Percentiles rank a stretch among this genome's conserved stretches.
phyloP scores from a whole-genome alignment of 64 coral and sea anemone genomes.

The Dendronephthya gigantea region DNA sequence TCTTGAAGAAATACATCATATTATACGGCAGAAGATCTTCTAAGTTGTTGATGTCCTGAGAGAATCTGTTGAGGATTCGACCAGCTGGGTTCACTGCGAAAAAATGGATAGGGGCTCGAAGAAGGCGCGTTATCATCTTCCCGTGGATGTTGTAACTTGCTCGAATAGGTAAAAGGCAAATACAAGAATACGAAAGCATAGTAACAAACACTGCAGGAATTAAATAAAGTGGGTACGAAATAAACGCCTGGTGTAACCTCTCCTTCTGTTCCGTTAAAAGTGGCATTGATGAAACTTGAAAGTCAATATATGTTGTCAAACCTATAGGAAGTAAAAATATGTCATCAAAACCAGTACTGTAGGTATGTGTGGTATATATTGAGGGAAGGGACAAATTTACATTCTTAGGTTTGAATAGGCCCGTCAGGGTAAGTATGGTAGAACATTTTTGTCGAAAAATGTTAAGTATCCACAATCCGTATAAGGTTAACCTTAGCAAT shows the following conservation, averaged over 20 bases:
- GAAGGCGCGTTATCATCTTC: conserved; percentile 30
- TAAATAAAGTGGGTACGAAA: background rate
- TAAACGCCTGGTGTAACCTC: background rate
- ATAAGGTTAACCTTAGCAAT: no score
- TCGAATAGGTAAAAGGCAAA: conserved; percentile 10
- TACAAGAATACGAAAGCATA: background rate
- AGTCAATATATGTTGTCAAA: background rate
- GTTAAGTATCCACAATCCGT: no score
- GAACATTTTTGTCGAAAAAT: no score
- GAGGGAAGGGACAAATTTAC: no score
- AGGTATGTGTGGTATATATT: no score
- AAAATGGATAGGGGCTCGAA: conserved; percentile 41
- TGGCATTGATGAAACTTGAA: background rate
- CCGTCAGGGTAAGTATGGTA: no score
- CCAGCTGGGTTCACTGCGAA: conserved; percentile 48
- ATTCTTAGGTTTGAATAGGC: no score
- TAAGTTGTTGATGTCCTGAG: conserved; percentile 43
- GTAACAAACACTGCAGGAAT: background rate
- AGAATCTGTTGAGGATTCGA: conserved; percentile 56
- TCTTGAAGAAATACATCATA: conserved; percentile 13
- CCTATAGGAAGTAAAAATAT: background rate
- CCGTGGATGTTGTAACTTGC: conserved; percentile 50
- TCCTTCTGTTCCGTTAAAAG: background rate
- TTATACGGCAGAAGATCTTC: conserved; percentile 43
- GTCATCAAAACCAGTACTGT: no score